Conservation (phyloP, 2,797 vertebrate genomes). For the Argya squamiceps region DNA sequence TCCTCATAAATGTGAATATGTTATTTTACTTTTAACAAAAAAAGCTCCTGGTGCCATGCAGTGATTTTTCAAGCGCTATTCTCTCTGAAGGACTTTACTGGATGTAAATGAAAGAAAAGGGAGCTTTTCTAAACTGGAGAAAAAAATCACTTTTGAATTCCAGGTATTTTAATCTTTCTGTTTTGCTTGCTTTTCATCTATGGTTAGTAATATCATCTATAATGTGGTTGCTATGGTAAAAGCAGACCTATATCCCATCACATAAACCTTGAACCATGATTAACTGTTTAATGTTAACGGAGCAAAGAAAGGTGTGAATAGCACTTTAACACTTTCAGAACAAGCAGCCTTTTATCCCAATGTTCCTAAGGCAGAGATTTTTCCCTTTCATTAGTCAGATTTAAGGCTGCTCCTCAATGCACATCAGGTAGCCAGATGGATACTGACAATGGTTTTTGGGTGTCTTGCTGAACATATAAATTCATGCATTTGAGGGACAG, state of each 20-base stretch:
- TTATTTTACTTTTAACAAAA: constrained; percentile 29
- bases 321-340: background rate
- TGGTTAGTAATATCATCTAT: constrained; percentile 26
- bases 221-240: constrained; percentile 33
- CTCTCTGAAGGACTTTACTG: constrained; percentile 16
- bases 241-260: background rate
- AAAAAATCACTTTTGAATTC: constrained; percentile 3
- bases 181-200: constrained; percentile 26
- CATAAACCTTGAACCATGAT: background rate
- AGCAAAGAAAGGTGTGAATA: background rate
- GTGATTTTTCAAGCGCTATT: constrained; percentile 11
- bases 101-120: constrained; percentile 26
- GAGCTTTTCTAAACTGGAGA: constrained; percentile 1
- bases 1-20: background rate
- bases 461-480: background rate
- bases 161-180: constrained; percentile 32
- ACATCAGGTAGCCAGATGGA: background rate
- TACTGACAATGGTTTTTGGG: background rate
- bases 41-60: background rate
- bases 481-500: background rate
- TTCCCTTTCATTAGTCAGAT: background rate
- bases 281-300: constrained; percentile 17
- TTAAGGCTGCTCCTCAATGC: background rate
- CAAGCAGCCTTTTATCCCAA: background rate
- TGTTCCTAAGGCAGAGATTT: background rate